Evolutionary conservation across 2,797 vertebrate genomes (phyloP), one percentile per base, ranked within the genome.

Genomic region (Pseudocheirus occidentalis): DNA sequence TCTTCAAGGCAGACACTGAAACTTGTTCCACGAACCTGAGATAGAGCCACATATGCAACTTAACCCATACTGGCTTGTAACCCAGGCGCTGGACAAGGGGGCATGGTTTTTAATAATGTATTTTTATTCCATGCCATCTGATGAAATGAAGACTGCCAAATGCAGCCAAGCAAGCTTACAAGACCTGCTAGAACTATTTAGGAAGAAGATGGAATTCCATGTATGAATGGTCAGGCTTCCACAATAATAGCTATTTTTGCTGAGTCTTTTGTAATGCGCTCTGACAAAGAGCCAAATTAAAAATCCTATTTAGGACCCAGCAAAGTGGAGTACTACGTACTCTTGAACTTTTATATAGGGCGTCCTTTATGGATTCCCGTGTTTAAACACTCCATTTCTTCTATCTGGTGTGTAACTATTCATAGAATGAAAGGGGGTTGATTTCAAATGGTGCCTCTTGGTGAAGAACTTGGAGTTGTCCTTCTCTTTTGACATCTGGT

Each of bases 331-430:
- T 46, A 56, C n/a, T 90, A 66, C 59, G 52, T 87, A 93, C 57
- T 97, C 95, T 55, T 92, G 91, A 95, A 91, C 87, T 97, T 97
- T 97, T 94, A n/a, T n/a, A 50, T 90, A 94, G 73, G 94, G 96
- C 97, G 55, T 11, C 21, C 54, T 52, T 90, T 94, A 89, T 1
- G 91, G 94, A 55, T 11, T 62, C 89, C 94, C 34, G 14, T 87
- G 1, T 97, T 95, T 96, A 92, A 94, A 95, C 55, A 0, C 90
- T 91, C 94, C 93, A 52, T 97, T 98, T 97, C 97, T 98, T 97
- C 57, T 94, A 93, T 96, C 97, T 96, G 73, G 52, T 40, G 59
- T 96, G 56, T 97, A 97, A 97, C 98, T 98, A 98, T 97, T 97
- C 95, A 94, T 97, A 96, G 95, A 58, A 92, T 94, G 18, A 95